Evolutionary conservation across 1,140 invertebrate genomes (phyloP).

Genomic region (Eriosoma lanigerum): DNA sequence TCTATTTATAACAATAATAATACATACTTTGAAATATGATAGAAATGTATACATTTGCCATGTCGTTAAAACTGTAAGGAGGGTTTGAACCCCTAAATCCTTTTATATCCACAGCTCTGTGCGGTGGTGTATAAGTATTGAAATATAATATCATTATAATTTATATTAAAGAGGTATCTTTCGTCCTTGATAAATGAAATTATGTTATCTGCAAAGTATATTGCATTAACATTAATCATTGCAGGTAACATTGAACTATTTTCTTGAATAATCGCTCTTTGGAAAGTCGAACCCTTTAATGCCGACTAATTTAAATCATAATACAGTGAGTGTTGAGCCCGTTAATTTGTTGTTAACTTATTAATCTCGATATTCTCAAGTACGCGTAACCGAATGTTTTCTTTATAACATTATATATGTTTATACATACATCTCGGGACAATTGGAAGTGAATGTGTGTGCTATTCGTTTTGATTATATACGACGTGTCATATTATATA

Average conservation of each 20-base stretch:
- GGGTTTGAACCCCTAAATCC: too few species aligned
- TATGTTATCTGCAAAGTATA: neutral
- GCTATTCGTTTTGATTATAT: neutral
- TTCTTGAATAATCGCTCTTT: neutral
- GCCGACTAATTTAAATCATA: neutral
- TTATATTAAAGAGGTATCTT: too few species aligned
- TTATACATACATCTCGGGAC: neutral
- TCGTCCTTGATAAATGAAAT: neutral
- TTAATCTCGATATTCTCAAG: neutral
- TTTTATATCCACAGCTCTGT: too few species aligned
- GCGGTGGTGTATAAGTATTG: too few species aligned
- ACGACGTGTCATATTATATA: neutral
- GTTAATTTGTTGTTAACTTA: neutral
- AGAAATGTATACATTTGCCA: too few species aligned
- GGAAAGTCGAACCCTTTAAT: neutral
- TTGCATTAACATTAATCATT: slow-evolving; percentile 25
- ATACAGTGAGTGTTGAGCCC: neutral
- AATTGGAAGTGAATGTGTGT: slow-evolving; percentile 24
- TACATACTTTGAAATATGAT: too few species aligned
- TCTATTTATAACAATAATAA: too few species aligned
- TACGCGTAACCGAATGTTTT: neutral
- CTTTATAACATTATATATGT: too few species aligned
- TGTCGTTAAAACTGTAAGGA: too few species aligned
- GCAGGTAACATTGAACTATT: neutral
- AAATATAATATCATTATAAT: too few species aligned